Evolutionary conservation across 2,797 vertebrate species (phyloP).

Genomic region (Thripadectes ignobilis): DNA sequence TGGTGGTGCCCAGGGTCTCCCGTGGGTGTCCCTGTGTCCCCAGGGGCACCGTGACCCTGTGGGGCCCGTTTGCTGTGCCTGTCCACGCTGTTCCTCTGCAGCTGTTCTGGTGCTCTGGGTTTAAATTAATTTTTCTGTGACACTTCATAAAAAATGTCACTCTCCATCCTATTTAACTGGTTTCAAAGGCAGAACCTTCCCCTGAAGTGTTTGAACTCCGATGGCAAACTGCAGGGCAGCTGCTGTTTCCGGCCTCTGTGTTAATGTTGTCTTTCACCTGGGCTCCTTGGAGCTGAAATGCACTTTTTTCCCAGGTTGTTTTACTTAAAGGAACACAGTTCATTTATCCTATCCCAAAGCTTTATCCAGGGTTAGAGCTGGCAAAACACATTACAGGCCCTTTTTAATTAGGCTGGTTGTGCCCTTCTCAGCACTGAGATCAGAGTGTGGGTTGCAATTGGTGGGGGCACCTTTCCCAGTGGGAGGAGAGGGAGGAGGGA

Average conservation of each 20-base stretch:
- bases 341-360: not conserved
- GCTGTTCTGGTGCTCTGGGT: not conserved
- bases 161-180: not conserved
- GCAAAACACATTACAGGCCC: not conserved
- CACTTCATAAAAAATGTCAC: not conserved
- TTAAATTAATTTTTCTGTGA: not conserved
- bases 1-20: not conserved
- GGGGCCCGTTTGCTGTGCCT: not conserved
- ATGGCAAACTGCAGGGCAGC: not conserved
- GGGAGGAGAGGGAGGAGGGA: not conserved
- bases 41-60: fast-evolving
- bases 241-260: not conserved
- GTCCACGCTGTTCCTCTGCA: not conserved
- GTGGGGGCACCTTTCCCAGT: not conserved
- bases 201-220: not conserved
- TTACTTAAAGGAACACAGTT: not conserved
- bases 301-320: not conserved
- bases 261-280: not conserved
- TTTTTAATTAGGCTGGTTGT: not conserved
- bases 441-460: not conserved
- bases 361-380: not conserved
- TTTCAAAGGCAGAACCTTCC: not conserved
- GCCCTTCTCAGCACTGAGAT: not conserved
- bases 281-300: not conserved
- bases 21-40: fast-evolving